These are phyloP conservation scores for Folsomia candida DNA, from an alignment of 2,888 invertebrate genomes.

Conservation along the genomic window DNA sequence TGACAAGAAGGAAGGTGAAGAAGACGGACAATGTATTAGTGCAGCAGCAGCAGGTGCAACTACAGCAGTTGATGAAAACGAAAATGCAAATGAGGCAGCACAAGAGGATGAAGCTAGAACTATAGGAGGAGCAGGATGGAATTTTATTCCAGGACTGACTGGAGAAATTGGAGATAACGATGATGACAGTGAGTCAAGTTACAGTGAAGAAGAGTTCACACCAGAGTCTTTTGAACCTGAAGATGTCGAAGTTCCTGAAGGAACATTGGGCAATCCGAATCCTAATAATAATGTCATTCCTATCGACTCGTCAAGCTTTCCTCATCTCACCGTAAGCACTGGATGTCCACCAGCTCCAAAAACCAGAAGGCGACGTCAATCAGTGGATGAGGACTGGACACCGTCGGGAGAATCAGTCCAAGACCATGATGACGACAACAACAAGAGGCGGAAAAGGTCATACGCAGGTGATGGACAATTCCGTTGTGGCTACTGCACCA, in stretches of 20 bases:
- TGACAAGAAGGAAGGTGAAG: not conserved
- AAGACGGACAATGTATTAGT: not conserved
- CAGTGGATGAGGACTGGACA: not conserved
- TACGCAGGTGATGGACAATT: not conserved
- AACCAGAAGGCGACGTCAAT: not conserved
- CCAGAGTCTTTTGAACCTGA: slow-evolving; percentile 3
- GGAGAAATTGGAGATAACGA: not conserved
- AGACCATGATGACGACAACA: not conserved
- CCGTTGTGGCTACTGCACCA: slow-evolving; percentile 2
- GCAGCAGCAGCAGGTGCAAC: not conserved
- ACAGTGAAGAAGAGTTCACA: not conserved
- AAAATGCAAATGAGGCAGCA: not conserved
- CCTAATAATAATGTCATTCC: no score
- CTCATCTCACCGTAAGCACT: no score
- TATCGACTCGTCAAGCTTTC: no score
- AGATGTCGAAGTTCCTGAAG: not conserved
- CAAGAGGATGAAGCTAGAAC: not conserved
- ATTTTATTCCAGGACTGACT: slow-evolving; percentile 8
- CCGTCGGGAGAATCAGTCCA: not conserved
- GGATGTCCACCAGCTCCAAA: no score
- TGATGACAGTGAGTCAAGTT: not conserved
- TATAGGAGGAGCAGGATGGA: not conserved
- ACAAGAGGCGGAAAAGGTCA: not conserved
- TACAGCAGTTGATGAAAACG: not conserved
- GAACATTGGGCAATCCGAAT: not conserved